These are phyloP conservation scores for Enteromius radiatus DNA, from an alignment of 2,797 vertebrate species.

Conservation along the genomic window DNA sequence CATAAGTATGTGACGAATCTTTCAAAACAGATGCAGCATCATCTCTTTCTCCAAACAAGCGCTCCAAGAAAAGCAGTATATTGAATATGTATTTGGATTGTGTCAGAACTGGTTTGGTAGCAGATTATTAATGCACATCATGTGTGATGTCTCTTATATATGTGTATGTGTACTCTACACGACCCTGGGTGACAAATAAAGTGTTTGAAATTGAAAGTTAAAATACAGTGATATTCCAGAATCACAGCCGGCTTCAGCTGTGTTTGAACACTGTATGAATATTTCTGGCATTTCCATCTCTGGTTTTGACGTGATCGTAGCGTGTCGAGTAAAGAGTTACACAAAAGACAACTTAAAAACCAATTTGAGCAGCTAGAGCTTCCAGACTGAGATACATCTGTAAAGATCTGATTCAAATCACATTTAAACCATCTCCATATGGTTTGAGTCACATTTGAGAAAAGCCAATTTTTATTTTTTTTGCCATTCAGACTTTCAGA, in stretches of 20 bases:
- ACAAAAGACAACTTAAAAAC: not conserved
- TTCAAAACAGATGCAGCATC: not conserved
- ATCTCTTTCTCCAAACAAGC: too few relatives aligned
- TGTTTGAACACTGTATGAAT: not conserved
- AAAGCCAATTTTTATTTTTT: not conserved
- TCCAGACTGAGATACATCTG: not conserved
- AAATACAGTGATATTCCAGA: not conserved
- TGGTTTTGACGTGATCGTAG: not conserved
- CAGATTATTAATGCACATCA: not conserved
- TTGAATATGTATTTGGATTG: too few relatives aligned
- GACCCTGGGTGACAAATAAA: not conserved
- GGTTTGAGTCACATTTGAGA: not conserved
- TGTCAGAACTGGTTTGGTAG: not conserved
- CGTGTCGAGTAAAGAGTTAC: not conserved
- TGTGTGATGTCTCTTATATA: not conserved
- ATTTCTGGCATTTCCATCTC: not conserved
- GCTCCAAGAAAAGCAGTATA: not conserved
- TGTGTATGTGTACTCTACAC: not conserved
- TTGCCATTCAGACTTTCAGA: not conserved
- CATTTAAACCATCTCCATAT: not conserved
- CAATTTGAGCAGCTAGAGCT: not conserved
- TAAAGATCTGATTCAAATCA: not conserved
- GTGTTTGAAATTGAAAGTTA: not conserved
- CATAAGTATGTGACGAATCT: not conserved
- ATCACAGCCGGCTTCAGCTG: not conserved